Conservation (phyloP, 1,140 invertebrate genomes). For the Leptopilina boulardi region DNA sequence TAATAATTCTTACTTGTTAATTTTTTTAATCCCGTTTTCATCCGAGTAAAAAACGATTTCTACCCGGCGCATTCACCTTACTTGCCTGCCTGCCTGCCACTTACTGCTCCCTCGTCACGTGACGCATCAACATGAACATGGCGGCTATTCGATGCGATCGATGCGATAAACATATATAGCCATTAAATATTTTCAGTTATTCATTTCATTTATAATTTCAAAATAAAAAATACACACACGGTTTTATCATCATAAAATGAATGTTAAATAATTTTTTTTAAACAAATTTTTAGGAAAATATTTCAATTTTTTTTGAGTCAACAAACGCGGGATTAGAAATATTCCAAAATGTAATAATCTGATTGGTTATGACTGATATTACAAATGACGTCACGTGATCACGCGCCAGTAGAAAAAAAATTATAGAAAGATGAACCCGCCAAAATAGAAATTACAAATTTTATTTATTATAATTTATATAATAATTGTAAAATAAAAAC, state of each 20-base stretch:
- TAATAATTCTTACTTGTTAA: conserved; percentile 58
- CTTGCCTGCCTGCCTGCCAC: conserved; percentile 39
- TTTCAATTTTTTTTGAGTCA: not conserved
- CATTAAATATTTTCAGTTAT: not conserved
- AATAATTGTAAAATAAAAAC: not conserved
- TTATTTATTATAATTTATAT: not conserved
- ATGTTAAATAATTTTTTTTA: not conserved
- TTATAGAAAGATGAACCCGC: not conserved
- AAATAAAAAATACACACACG: not conserved
- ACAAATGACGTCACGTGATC: not conserved
- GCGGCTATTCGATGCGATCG: conserved; percentile 46
- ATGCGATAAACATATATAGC: not conserved
- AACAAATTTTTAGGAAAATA: not conserved
- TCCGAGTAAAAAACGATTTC: conserved; percentile 55
- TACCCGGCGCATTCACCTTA: conserved; percentile 73
- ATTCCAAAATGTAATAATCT: not conserved
- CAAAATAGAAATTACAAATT: not conserved
- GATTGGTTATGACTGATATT: not conserved
- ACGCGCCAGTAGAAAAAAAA: conserved; percentile 9
- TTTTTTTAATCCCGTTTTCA: conserved; percentile 57
- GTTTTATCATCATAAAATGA: not conserved
- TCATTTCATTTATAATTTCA: not conserved
- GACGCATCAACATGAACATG: conserved; percentile 69
- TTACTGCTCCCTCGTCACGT: conserved; percentile 67
- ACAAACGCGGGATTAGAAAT: not conserved